Conservation (phyloP, 2,888 invertebrate genomes). For the Himalopsyche kuldschensis region DNA sequence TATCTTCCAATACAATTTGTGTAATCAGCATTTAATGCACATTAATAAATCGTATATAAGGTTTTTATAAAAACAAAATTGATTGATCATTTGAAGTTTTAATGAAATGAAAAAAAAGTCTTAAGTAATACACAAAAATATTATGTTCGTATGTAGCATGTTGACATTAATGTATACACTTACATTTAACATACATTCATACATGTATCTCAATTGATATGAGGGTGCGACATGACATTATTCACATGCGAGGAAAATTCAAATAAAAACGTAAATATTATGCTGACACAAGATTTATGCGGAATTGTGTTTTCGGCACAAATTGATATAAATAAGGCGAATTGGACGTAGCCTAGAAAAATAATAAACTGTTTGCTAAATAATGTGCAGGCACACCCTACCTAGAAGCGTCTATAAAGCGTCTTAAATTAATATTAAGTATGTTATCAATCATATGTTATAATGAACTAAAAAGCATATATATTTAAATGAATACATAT, state of each 20-base stretch:
- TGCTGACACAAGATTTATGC: not conserved
- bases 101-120: no score
- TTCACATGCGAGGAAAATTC: not conserved
- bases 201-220: not conserved
- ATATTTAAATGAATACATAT: conserved; percentile 9
- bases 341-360: not conserved
- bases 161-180: no score
- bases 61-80: no score
- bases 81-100: no score
- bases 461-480: conserved; percentile 9
- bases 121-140: no score
- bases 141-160: no score
- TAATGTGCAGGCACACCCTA: conserved; percentile 9
- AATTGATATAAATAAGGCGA: not conserved
- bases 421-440: conserved; percentile 23
- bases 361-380: not conserved
- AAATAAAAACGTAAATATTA: not conserved
- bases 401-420: not conserved
- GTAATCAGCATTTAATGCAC: no score
- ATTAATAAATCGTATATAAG: no score
- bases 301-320: not conserved
- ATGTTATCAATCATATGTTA: conserved; percentile 12
- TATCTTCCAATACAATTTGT: no score
- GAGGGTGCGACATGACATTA: not conserved
- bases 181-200: not conserved